Evolutionary conservation across 1,140 invertebrate genomes (phyloP).

Genomic region (Brachionus angularis): DNA sequence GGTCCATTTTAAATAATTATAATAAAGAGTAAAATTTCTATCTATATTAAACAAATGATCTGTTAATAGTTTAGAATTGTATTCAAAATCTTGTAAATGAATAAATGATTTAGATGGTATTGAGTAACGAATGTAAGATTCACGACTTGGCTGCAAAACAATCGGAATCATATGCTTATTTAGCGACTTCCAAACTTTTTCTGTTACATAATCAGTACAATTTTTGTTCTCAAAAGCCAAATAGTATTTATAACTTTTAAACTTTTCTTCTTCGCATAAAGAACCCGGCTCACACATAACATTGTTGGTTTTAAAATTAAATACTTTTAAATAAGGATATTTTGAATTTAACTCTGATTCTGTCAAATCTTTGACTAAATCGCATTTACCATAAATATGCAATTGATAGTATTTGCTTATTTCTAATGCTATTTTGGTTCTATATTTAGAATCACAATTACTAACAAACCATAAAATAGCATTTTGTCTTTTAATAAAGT

Average conservation of each 20-base stretch:
- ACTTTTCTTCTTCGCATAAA: slow-evolving; percentile 10
- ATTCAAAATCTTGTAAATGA: slow-evolving; percentile 24
- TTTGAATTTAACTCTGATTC: not conserved
- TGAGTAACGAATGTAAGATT: not conserved
- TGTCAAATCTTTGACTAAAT: not conserved
- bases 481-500: slow-evolving; percentile 19
- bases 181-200: slow-evolving; percentile 46
- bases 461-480: slow-evolving; percentile 43
- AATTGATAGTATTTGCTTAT: slow-evolving; percentile 31
- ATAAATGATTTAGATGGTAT: slow-evolving; percentile 43
- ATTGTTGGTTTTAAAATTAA: not conserved
- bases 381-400: slow-evolving; percentile 38
- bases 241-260: slow-evolving; percentile 44
- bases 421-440: slow-evolving; percentile 21
- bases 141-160: slow-evolving; percentile 46
- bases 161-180: slow-evolving; percentile 49
- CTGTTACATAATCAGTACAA: slow-evolving; percentile 45
- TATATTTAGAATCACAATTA: slow-evolving; percentile 38
- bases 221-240: slow-evolving; percentile 45
- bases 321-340: slow-evolving; percentile 32
- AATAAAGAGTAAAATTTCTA: not conserved
- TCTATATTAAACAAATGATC: not conserved
- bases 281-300: not conserved
- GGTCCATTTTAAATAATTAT: not conserved
- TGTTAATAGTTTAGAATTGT: not conserved